These are phyloP conservation scores for Parauchenoglanis punctatus DNA, from an alignment of 2,797 vertebrate species.

Conservation along the genomic window DNA sequence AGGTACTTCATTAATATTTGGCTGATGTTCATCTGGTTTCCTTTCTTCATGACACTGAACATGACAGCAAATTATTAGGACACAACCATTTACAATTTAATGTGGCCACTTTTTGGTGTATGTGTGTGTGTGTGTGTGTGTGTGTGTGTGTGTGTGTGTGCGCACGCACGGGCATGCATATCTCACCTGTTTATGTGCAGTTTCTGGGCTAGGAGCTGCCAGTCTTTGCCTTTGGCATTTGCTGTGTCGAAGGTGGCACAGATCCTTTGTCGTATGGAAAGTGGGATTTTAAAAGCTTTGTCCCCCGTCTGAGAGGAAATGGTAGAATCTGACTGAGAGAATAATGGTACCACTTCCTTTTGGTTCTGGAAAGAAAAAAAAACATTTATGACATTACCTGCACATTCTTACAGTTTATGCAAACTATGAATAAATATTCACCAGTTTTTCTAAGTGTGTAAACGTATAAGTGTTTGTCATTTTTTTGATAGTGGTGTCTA, in stretches of 20 bases:
- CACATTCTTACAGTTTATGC: neutral
- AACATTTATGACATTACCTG: neutral
- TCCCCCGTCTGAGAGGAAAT: slow-evolving; percentile 89
- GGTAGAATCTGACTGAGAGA: slow-evolving; percentile 84
- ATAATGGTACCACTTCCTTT: slow-evolving; percentile 85
- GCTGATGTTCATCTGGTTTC: neutral
- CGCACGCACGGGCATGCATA: slow-evolving; percentile 19
- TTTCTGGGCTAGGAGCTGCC: slow-evolving; percentile 96
- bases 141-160: slow-evolving; percentile 7
- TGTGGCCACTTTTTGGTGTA: neutral
- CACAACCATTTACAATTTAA: neutral
- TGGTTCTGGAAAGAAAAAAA: slow-evolving; percentile 75
- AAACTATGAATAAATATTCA: neutral
- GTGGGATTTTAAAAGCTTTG: slow-evolving; percentile 95
- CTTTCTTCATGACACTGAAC: neutral
- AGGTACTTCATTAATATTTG: neutral
- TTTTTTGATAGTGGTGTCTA: neutral
- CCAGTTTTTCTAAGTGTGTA: neutral
- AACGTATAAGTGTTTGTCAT: neutral
- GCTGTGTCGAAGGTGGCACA: slow-evolving; percentile 95
- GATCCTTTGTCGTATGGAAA: slow-evolving; percentile 93
- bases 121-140: slow-evolving; percentile 37
- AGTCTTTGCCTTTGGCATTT: slow-evolving; percentile 95
- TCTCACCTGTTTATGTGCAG: slow-evolving; percentile 89
- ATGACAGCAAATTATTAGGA: neutral